These are phyloP conservation scores for Bradysia coprophila DNA, from an alignment of 1,140 invertebrate species.

Conservation along the genomic window DNA sequence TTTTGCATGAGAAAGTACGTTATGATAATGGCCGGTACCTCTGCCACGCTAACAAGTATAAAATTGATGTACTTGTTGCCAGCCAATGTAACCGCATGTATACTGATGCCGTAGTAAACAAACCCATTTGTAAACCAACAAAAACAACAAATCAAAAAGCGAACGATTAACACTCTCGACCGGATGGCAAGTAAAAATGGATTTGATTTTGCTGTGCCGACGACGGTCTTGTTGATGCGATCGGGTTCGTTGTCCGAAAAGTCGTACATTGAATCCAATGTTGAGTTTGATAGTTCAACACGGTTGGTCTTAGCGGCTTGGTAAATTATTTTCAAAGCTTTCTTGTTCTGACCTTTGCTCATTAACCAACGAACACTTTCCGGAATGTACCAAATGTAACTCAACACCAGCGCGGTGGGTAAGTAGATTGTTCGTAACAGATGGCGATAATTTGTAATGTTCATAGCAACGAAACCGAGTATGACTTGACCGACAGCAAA, in stretches of 20 bases:
- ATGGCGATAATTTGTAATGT: slow-evolving; percentile 46
- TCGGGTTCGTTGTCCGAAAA: slow-evolving; percentile 5
- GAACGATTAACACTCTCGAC: slow-evolving; percentile 28
- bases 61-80: slow-evolving; percentile 54
- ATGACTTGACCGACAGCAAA: slow-evolving; percentile 53
- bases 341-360: slow-evolving; percentile 42
- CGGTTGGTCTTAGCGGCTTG: slow-evolving; percentile 21
- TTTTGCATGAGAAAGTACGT: slow-evolving; percentile 40
- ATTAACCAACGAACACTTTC: slow-evolving; percentile 59
- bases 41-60: slow-evolving; percentile 43
- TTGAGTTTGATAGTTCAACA: slow-evolving; percentile 13
- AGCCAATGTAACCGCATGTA: slow-evolving; percentile 57
- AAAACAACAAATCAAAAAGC: slow-evolving; percentile 40
- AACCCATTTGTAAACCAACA: slow-evolving; percentile 51
- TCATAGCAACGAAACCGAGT: slow-evolving; percentile 44
- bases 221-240: slow-evolving; percentile 6
- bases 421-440: slow-evolving; percentile 45
- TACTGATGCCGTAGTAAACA: slow-evolving; percentile 63
- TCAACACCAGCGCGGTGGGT: slow-evolving; percentile 39
- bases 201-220: slow-evolving; percentile 15
- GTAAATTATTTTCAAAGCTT: slow-evolving; percentile 45
- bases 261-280: slow-evolving; percentile 26
- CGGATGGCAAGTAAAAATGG: slow-evolving; percentile 25
- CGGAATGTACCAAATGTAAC: slow-evolving; percentile 36
- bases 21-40: slow-evolving; percentile 49